Evolutionary conservation across 2,888 invertebrate genomes (phyloP).

Genomic region (Corbicula japonica): DNA sequence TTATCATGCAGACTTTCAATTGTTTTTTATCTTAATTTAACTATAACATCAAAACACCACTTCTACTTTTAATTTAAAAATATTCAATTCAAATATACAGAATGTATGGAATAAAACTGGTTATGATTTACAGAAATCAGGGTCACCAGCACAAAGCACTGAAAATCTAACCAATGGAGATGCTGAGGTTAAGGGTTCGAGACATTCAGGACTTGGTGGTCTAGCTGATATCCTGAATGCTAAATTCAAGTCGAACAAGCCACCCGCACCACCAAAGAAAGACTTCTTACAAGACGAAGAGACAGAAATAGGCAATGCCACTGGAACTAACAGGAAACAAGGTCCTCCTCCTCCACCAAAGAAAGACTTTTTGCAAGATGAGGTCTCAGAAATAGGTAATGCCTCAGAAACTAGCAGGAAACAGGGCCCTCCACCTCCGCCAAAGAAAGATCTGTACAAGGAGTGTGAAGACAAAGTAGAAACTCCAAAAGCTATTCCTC

Average conservation of each 20-base stretch:
- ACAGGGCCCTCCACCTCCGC: slow-evolving; percentile 44
- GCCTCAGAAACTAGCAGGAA: not conserved
- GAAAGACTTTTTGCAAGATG: slow-evolving; percentile 53
- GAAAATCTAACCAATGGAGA: slow-evolving; percentile 41
- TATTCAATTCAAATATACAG: too few species aligned
- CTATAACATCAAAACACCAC: too few species aligned
- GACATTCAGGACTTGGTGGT: slow-evolving; percentile 45
- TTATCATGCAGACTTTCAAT: too few species aligned
- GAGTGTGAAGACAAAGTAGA: not conserved
- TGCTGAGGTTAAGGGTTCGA: not conserved
- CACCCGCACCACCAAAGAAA: slow-evolving; percentile 57
- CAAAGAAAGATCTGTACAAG: slow-evolving; percentile 59
- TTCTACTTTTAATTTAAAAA: too few species aligned
- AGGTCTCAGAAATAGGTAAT: slow-evolving; percentile 1
- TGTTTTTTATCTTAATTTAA: too few species aligned
- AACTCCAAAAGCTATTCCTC: not conserved
- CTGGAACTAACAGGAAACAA: not conserved
- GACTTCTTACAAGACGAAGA: slow-evolving; percentile 44
- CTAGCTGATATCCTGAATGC: slow-evolving; percentile 61
- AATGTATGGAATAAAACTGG: too few species aligned
- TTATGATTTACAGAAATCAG: slow-evolving; percentile 18
- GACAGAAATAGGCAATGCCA: slow-evolving; percentile 1
- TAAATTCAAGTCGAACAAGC: slow-evolving; percentile 42
- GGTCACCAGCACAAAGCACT: slow-evolving; percentile 18
- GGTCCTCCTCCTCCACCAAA: slow-evolving; percentile 55